Evolutionary conservation across 2,797 vertebrate genomes (phyloP), one percentile per base, ranked within the genome.

Genomic region (Intellagama lesueurii): DNA sequence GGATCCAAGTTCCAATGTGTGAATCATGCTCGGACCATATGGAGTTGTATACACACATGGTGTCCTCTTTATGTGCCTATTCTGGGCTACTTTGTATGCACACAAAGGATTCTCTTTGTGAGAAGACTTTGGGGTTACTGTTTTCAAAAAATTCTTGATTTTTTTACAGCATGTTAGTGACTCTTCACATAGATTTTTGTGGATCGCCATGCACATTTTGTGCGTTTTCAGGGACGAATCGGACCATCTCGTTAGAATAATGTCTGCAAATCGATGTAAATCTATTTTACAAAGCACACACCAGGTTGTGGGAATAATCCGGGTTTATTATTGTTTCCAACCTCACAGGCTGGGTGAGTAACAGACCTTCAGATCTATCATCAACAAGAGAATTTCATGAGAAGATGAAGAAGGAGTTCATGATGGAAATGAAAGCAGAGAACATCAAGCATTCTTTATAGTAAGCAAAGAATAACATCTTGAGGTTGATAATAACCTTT

Each of bases 401-500:
- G 70, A 94, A 91, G 77, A 93, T 97, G 93, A 97, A 98, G 94
- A 96, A 68, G 30, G 95, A 95, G 72, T 98, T 99, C 93, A 96
- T 99, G 96, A 94, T 96, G 89, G 98, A 98, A 96, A 97, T 99
- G 97, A 97, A 97, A 94, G 96, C 98, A 1, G 96, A 97, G 88
- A 98, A 98, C 94, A 99, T 99, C 95, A 98, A 95, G 94, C 91
- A 94, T 0, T 97, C 98, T 95, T 97, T 99, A 90, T 91, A 96
- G 97, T 98, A 97, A 96, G 97, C 56, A 81, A 44, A 47, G 26
- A 68, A 0, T 69, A 84, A 14, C 60, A 12, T 24, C 14, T 35
- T 76, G 26, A 11, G 30, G 3, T 5, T 56, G 52, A 56, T 14
- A 56, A 56, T 56, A 56, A 56, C 12, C 4, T 56, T 56, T 56